A percentile compares a stretch with the other conserved stretches of the same genome.
phyloP scores from a whole-genome alignment of 2,113 vertebrate species.

The Formicarius rufipectus region DNA sequence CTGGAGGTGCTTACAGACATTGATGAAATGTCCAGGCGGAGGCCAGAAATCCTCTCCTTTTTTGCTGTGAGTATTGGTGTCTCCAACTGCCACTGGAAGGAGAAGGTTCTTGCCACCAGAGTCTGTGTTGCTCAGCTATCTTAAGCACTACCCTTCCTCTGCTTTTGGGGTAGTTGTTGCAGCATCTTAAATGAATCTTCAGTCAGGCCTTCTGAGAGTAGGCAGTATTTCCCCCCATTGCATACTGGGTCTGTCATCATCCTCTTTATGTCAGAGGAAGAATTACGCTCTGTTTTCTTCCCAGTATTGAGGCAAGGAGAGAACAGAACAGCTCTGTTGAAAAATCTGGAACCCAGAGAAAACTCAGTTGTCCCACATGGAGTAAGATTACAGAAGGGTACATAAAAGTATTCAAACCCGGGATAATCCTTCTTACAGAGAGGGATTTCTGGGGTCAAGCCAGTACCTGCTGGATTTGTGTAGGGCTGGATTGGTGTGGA shows the following conservation, averaged over 20 bases:
- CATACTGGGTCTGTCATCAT: neutral
- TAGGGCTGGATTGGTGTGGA: neutral
- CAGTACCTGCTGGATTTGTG: neutral
- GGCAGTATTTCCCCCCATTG: neutral
- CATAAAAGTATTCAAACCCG: neutral
- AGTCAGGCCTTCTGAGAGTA: neutral
- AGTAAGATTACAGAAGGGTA: neutral
- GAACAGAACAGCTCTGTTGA: neutral
- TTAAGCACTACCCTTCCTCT: neutral
- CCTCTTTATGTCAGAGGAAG: neutral
- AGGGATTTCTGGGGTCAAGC: neutral
- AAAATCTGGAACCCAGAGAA: neutral
- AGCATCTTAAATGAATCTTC: neutral
- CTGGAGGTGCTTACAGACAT: conserved; percentile 93
- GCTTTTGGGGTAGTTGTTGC: neutral
- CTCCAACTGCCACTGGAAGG: neutral
- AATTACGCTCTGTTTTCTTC: neutral
- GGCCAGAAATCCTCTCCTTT: conserved; percentile 93
- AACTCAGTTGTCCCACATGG: neutral
- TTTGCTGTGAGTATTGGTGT: conserved; percentile 84
- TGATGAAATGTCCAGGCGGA: conserved; percentile 95
- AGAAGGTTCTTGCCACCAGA: neutral
- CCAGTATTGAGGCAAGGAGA: neutral
- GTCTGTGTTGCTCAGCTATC: neutral
- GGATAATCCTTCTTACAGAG: neutral